Percentiles rank a stretch among this genome's conserved stretches.
Evolutionary conservation across 2,888 invertebrate species (phyloP).

Genomic region (Platycheirus rosarum): DNA sequence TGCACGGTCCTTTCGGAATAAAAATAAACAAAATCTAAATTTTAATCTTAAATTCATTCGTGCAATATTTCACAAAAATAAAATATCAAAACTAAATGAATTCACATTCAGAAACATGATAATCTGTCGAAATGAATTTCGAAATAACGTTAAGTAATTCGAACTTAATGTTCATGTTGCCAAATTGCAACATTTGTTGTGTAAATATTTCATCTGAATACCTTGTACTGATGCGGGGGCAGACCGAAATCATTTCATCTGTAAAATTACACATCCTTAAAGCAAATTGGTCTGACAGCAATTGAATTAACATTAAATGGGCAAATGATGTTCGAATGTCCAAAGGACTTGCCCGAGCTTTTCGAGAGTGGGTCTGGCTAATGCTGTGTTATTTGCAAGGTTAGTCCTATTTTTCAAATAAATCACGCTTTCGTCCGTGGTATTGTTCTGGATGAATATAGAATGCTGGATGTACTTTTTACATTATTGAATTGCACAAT

Average conservation of each 20-base stretch:
- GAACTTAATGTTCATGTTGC: neutral
- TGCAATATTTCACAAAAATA: neutral
- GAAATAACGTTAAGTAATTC: neutral
- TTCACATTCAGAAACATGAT: neutral
- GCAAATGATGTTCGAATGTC: slow-evolving; percentile 55
- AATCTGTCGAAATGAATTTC: neutral
- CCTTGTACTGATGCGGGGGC: neutral
- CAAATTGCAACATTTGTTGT: neutral
- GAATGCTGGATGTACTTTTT: slow-evolving; percentile 1
- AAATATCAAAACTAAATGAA: neutral
- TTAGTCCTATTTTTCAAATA: slow-evolving; percentile 53
- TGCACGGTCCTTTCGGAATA: neutral
- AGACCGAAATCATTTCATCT: slow-evolving; percentile 9
- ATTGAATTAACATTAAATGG: slow-evolving; percentile 53
- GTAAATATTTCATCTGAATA: neutral
- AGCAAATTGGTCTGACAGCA: slow-evolving; percentile 2
- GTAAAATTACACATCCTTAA: slow-evolving; percentile 27
- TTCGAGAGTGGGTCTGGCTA: neutral
- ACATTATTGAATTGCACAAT: slow-evolving; percentile 6
- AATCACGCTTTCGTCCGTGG: slow-evolving; percentile 52
- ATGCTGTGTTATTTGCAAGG: slow-evolving; percentile 45
- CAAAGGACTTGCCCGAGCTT: slow-evolving; percentile 13
- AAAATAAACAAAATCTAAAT: neutral
- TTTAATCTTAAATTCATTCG: neutral
- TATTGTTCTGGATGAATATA: slow-evolving; percentile 20